Conservation (phyloP, 2,113 vertebrate species). For the Vireo altiloquus region DNA sequence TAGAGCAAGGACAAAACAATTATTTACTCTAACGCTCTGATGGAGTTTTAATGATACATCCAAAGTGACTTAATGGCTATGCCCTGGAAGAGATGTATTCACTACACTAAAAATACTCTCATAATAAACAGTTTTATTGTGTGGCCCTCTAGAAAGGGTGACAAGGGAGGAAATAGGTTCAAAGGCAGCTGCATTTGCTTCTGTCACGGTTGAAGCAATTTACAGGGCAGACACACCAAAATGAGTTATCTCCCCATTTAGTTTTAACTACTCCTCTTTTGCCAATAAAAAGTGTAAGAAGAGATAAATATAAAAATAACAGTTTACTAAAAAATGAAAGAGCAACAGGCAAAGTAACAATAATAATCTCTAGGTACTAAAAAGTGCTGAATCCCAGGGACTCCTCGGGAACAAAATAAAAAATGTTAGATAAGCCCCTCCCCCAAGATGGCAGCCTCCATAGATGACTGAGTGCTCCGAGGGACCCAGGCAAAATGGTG, state of each 20-base stretch:
- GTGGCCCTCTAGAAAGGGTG: not conserved
- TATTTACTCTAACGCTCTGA: not conserved
- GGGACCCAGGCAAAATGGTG: too few species aligned
- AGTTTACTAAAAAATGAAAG: not conserved
- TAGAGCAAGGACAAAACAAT: not conserved
- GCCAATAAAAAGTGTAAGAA: not conserved
- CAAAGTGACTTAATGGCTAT: not conserved
- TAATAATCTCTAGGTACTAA: not conserved
- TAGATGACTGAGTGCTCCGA: not conserved
- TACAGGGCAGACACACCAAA: not conserved
- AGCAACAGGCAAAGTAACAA: not conserved
- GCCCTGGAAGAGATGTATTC: not conserved
- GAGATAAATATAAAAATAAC: not conserved
- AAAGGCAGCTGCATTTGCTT: not conserved
- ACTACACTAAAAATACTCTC: not conserved
- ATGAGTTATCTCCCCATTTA: not conserved
- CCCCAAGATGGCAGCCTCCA: not conserved
- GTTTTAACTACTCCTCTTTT: not conserved
- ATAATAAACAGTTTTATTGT: not conserved
- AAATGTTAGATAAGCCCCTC: too few species aligned
- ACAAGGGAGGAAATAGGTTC: not conserved
- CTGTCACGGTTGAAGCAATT: not conserved
- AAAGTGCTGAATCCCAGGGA: not conserved
- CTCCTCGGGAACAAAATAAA: not conserved
- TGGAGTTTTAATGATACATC: not conserved